Base-by-base conservation (phyloP, 30 jellyfish, hydroid and myxozoan species). In the Catostylus mosaicus region DNA sequence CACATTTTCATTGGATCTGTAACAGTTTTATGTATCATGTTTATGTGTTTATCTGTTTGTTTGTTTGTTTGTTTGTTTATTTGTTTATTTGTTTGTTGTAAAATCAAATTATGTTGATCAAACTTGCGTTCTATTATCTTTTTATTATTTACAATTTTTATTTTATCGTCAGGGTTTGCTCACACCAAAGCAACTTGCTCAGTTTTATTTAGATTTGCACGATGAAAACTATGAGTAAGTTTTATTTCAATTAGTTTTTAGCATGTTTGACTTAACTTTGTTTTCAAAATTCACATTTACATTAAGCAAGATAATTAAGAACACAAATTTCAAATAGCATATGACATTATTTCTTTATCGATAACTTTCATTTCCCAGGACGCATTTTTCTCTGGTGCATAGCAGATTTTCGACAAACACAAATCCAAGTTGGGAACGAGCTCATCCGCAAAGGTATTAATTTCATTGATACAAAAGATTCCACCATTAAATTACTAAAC, bases 381-480 rank as follows among this genome's bases (percentile, higher is more conserved):
- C 96, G 0, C 96, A 86, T 38, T 77, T 87, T 52, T 67, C 96
- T 8, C 54, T 87, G 96, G 96, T 87, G 43, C 96, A 87, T 34
- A 77, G 91, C 73, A 70, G 96, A 66, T 87, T 77, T 48, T 87
- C 96, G 36, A 87, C 96, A 19, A 87, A 87, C 57, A 87, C 96
- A 19, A 77, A 77, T 35, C 96, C 96, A 19, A 87, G 96, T 38
- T 87, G 96, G 96, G 96, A 78, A 60, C 47, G 90, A 57, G 96
- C 96, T 0, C 96, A 87, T 46, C 96, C 96, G 2, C 96, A 86
- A 67, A 75, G 96, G 96, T 86, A 65, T 10, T 1, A 46, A 22
- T 31, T 66, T 66, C 8, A n/a, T n/a, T n/a, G n/a, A n/a, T n/a
- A n/a, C n/a, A n/a, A n/a, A n/a, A n/a, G n/a, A n/a, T n/a, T n/a